phyloP scores from a whole-genome alignment of 2,888 invertebrate genomes.

The Sepioteuthis lessoniana region DNA sequence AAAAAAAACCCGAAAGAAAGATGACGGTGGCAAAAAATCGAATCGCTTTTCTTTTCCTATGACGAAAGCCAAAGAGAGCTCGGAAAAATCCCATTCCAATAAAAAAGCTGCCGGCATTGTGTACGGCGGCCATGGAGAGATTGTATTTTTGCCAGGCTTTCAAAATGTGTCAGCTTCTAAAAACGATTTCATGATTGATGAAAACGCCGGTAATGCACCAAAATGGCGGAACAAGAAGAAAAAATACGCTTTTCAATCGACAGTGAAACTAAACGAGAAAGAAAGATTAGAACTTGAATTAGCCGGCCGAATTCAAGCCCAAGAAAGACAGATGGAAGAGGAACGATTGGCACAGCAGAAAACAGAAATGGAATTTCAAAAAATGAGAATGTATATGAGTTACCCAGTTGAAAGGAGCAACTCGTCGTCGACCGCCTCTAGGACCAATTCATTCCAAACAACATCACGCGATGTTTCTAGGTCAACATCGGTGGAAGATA shows the following conservation, averaged over 20 bases:
- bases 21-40: neutral
- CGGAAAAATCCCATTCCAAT: neutral
- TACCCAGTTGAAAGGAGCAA: slow-evolving; percentile 54
- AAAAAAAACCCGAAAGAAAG: neutral
- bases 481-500: neutral
- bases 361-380: slow-evolving; percentile 62
- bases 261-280: slow-evolving; percentile 57
- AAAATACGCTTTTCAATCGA: slow-evolving; percentile 59
- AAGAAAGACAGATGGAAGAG: slow-evolving; percentile 61
- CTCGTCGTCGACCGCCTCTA: neutral
- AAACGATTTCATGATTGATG: slow-evolving; percentile 50
- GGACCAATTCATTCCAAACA: neutral
- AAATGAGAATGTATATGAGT: slow-evolving; percentile 46
- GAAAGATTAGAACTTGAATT: slow-evolving; percentile 54
- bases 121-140: slow-evolving; percentile 62
- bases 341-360: slow-evolving; percentile 61
- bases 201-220: slow-evolving; percentile 54
- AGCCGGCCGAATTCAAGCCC: slow-evolving; percentile 56
- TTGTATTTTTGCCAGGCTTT: slow-evolving; percentile 61
- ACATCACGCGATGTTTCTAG: neutral
- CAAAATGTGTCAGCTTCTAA: slow-evolving; percentile 52
- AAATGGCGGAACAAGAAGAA: slow-evolving; percentile 60
- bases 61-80: neutral
- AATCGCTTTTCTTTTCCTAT: neutral
- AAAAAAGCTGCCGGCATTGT: slow-evolving; percentile 65